Percentiles rank a stretch among this genome's conserved stretches.
Conservation (phyloP, 2,888 invertebrate genomes). For the Cenopis cana region DNA sequence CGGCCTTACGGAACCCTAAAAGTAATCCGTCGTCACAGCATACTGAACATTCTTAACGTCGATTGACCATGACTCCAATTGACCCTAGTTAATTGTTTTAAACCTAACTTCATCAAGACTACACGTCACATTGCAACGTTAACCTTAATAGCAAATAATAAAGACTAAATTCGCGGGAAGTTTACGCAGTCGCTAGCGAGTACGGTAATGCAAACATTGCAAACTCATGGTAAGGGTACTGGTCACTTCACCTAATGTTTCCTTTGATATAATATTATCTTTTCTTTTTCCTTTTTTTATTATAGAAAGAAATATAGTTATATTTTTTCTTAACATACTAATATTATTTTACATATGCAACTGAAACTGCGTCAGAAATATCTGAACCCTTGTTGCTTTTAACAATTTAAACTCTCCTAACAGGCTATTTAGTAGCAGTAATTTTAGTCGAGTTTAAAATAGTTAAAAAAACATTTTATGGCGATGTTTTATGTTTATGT, state of each 20-base stretch:
- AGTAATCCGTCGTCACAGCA: neutral
- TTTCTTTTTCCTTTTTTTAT: too few relatives aligned
- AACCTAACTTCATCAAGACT: conserved; percentile 16
- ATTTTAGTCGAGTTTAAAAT: neutral
- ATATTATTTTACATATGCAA: too few relatives aligned
- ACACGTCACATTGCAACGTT: neutral
- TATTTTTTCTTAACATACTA: too few relatives aligned
- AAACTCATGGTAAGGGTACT: too few relatives aligned
- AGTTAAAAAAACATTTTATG: neutral
- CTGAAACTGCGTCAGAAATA: too few relatives aligned
- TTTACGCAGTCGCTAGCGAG: too few relatives aligned
- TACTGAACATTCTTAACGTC: neutral
- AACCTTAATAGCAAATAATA: neutral
- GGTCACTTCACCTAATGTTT: neutral
- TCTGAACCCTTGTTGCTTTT: too few relatives aligned
- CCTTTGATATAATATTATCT: too few relatives aligned
- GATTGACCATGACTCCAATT: conserved; percentile 15
- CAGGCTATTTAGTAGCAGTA: too few relatives aligned
- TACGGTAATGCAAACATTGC: too few relatives aligned
- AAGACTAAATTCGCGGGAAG: neutral
- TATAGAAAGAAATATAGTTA: too few relatives aligned
- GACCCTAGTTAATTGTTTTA: conserved; percentile 16
- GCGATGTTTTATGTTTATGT: neutral
- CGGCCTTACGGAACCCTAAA: neutral
- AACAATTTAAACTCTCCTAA: too few relatives aligned